Evolutionary conservation across 2,797 vertebrate genomes (phyloP).

Genomic region (Danio choprae): DNA sequence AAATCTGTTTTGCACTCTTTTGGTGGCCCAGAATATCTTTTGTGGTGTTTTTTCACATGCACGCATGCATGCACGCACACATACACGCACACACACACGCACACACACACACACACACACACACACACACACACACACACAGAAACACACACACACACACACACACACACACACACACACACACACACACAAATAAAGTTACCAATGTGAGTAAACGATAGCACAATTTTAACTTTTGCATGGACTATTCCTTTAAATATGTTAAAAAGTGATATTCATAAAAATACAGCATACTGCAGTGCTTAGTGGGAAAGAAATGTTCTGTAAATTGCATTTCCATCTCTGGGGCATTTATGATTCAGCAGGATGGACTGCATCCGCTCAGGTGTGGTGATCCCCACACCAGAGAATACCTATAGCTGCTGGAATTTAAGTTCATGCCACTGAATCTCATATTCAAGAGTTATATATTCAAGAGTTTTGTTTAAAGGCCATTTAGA

Average conservation of each 20-base stretch:
- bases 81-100: no score
- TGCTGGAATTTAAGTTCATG: not conserved
- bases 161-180: no score
- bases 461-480: not conserved
- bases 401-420: conserved; percentile 1
- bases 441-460: not conserved
- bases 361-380: not conserved
- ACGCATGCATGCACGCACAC: no score
- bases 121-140: no score
- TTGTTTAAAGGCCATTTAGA: not conserved
- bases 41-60: no score
- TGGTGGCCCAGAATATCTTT: no score
- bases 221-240: no score
- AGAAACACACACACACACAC: no score
- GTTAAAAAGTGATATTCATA: not conserved
- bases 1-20: no score
- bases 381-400: conserved; percentile 1
- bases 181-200: no score
- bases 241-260: not conserved
- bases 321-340: conserved; percentile 15
- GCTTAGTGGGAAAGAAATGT: not conserved
- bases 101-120: no score
- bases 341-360: conserved; percentile 23
- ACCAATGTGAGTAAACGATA: not conserved
- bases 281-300: not conserved